Evolutionary conservation across 2,888 invertebrate genomes (phyloP), one percentile per base, ranked within the genome.

Genomic region (Ophonus ardosiacus): DNA sequence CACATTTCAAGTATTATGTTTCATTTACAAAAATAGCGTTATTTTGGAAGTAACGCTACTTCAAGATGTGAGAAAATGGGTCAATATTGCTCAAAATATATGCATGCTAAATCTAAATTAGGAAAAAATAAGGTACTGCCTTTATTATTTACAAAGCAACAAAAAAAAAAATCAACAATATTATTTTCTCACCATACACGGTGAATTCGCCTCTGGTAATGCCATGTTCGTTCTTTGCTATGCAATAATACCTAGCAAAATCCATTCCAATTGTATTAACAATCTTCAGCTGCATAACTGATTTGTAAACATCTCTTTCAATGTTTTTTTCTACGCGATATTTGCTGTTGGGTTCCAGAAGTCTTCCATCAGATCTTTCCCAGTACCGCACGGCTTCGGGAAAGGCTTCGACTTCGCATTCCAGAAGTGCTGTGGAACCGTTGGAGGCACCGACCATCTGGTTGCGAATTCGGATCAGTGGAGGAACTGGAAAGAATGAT

Each of bases 381-480:
- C 98, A 98, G 88, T 97, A 97, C 79, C 96, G 93, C 0, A 97
- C 94, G 0, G 97, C 95, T 88, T 96, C 96, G 0, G 98, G 98
- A 91, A 95, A 97, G 0, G 97, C 97, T 92, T 98, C 97, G 24
- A 97, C 95, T 91, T 96, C 96, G 89, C 98, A 98, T 90, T 97
- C 96, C 59, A 97, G 91, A 59, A 94, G 93, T 0, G 94, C 96
- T 0, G 93, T 94, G 63, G 93, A 93, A 86, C 95, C 95, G 88
- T 95, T 95, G 61, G 93, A 93, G 0, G 95, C 95, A 76, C 95
- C 95, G 82, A 97, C 94, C 89, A 94, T 93, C 89, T 96, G 96
- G 88, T 95, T 95, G 81, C 95, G 94, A 51, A 97, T 96, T 81
- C 95, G 93, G 87, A 98, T 97, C 90, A 96, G 94, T 0, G 98